These are phyloP conservation scores for Synergus itoensis DNA, from an alignment of 2,888 invertebrate genomes.

Conservation along the genomic window DNA sequence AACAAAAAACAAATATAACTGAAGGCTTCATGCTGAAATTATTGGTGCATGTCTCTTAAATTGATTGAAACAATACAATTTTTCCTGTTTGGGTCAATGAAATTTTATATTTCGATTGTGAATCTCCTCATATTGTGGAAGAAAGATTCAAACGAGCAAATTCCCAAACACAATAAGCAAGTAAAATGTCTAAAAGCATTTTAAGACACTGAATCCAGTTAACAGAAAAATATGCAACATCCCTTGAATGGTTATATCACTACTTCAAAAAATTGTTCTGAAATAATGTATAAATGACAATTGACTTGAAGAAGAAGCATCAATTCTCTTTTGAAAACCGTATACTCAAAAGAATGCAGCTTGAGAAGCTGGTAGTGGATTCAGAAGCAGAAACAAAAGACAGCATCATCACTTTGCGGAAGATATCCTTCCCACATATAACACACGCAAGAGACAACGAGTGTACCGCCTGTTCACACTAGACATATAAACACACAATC, in stretches of 20 bases:
- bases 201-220: background rate
- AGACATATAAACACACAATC: constrained; percentile 4
- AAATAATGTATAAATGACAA: background rate
- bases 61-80: background rate
- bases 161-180: background rate
- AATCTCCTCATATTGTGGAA: background rate
- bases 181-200: background rate
- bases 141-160: background rate
- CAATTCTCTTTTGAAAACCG: constrained; percentile 1
- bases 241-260: background rate
- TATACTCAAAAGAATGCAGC: constrained; percentile 19
- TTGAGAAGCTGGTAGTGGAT: background rate
- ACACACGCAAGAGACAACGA: constrained; percentile 9
- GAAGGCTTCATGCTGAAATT: background rate
- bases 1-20: background rate
- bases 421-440: constrained; percentile 23
- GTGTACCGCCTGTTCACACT: constrained; percentile 9
- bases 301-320: background rate
- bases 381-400: background rate
- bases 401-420: constrained; percentile 23
- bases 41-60: background rate
- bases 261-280: too few species aligned
- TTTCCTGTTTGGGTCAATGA: background rate
- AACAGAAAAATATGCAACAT: background rate
- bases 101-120: background rate